Evolutionary conservation across 2,113 vertebrate genomes (phyloP), one percentile per base, ranked within the genome.

Genomic region (Myrmecophaga tridactyla): DNA sequence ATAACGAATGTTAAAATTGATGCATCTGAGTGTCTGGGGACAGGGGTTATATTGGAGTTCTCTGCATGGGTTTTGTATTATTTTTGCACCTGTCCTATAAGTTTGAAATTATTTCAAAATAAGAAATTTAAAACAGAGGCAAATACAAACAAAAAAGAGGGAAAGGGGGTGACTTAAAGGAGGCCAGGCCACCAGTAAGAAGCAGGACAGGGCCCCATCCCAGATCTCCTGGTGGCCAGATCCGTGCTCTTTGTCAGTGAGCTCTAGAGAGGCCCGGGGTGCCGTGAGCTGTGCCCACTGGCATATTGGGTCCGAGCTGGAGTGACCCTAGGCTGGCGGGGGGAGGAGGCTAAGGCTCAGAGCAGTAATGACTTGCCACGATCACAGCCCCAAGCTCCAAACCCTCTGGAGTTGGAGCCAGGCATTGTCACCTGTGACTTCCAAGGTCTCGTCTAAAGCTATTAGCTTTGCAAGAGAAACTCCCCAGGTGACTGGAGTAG

Each of bases 381-480:
- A 23, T 41, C 51, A 17, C 2, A 6, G 1, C 13, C 17, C 0
- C 25, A 4, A 4, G 81, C n/a, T 70, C 27, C 7, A 9, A 36
- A 76, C 39, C 10, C 6, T 20, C 5, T 1, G 3, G 12, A 48
- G 65, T 1, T 2, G 43, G 46, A 78, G 72, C 25, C 7, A 1
- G 23, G 23, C 4, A 0, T 4, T 3, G 36, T 10, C 53, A 27
- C 46, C 25, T 46, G n/a, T 0, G 29, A 36, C 7, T 1, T 3
- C 58, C 39, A 1, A 1, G 6, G 8, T n/a, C 11, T 41, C 21
- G 1, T 9, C 63, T 53, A 14, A 21, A 41, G 69, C 21, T 13
- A 8, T 7, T 29, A 51, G 36, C 6, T 29, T 34, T 46, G 72
- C 39, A 27, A 36, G 39, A 43, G 70, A 76, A 31, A 27, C 0